Evolutionary conservation across 2,888 invertebrate genomes (phyloP).

Genomic region (Brachypalpus laphriformis): DNA sequence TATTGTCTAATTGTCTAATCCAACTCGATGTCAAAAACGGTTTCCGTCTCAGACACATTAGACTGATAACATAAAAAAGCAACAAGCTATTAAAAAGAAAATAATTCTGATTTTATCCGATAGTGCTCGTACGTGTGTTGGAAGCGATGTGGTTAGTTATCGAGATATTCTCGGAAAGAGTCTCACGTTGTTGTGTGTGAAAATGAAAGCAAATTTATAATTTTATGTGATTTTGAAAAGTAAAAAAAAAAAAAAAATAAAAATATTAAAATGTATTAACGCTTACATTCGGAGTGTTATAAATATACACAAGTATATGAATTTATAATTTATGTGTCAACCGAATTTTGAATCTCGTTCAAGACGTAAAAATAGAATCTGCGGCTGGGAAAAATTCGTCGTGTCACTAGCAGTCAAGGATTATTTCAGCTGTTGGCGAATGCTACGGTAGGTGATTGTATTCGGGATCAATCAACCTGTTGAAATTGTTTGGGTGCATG

Average conservation of each 20-base stretch:
- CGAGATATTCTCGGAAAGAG: constrained; percentile 56
- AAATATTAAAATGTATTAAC: constrained; percentile 53
- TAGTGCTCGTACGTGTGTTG: constrained; percentile 40
- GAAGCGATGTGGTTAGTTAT: constrained; percentile 40
- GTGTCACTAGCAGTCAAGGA: constrained; percentile 65
- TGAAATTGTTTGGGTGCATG: constrained; percentile 68
- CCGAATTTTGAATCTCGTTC: constrained; percentile 66
- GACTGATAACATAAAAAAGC: constrained; percentile 63
- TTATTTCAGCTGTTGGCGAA: constrained; percentile 69
- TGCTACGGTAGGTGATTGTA: constrained; percentile 64
- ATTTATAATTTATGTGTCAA: constrained; percentile 70
- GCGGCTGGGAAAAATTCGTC: constrained; percentile 57
- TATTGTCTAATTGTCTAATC: constrained; percentile 39
- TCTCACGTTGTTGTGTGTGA: constrained; percentile 45
- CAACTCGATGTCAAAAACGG: constrained; percentile 61
- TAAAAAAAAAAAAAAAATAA: constrained; percentile 41
- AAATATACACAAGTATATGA: constrained; percentile 34
- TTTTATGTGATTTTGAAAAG: constrained; percentile 65
- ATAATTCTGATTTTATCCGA: constrained; percentile 38
- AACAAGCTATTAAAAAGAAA: constrained; percentile 50
- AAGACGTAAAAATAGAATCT: constrained; percentile 53
- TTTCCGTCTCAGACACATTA: constrained; percentile 63
- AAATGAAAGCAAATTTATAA: constrained; percentile 57
- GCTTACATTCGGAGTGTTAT: constrained; percentile 48
- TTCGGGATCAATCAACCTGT: constrained; percentile 73